phyloP scores from a whole-genome alignment of 2,797 vertebrate genomes.

The Takifugu rubripes region DNA sequence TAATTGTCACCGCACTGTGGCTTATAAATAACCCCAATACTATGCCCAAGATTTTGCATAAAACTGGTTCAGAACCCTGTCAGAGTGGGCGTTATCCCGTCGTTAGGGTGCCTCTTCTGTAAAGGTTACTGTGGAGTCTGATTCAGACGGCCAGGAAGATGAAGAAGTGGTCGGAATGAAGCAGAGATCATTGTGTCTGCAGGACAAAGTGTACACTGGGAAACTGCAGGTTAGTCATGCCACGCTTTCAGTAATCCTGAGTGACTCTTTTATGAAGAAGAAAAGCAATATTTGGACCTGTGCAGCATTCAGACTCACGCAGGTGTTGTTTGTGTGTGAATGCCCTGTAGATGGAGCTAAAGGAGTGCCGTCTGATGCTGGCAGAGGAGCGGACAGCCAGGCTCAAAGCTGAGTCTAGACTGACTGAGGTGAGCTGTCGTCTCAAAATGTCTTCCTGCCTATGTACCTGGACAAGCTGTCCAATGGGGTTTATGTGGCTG shows the following conservation, averaged over 20 bases:
- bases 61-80: not conserved
- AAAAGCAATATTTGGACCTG: not conserved
- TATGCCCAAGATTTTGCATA: not conserved
- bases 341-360: slow-evolving; percentile 81
- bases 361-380: slow-evolving; percentile 82
- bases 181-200: slow-evolving; percentile 24
- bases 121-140: slow-evolving; percentile 65
- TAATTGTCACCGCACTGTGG: not conserved
- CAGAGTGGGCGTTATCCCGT: not conserved
- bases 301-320: not conserved
- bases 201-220: slow-evolving; percentile 36
- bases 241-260: not conserved
- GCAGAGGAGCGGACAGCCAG: slow-evolving; percentile 84
- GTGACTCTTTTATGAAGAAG: not conserved
- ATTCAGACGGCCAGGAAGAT: slow-evolving; percentile 55
- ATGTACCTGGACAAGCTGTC: too few species aligned
- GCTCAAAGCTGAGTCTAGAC: slow-evolving; percentile 78
- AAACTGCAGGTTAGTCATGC: slow-evolving; percentile 54
- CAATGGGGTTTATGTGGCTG: too few species aligned
- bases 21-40: not conserved
- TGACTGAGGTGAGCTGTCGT: slow-evolving; percentile 80
- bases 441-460: too few species aligned
- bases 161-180: slow-evolving; percentile 37
- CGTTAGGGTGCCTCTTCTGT: slow-evolving; percentile 64
- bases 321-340: not conserved